These are phyloP conservation scores for Ammodytes dubius DNA, from an alignment of 2,113 vertebrate genomes.

Conservation along the genomic window DNA sequence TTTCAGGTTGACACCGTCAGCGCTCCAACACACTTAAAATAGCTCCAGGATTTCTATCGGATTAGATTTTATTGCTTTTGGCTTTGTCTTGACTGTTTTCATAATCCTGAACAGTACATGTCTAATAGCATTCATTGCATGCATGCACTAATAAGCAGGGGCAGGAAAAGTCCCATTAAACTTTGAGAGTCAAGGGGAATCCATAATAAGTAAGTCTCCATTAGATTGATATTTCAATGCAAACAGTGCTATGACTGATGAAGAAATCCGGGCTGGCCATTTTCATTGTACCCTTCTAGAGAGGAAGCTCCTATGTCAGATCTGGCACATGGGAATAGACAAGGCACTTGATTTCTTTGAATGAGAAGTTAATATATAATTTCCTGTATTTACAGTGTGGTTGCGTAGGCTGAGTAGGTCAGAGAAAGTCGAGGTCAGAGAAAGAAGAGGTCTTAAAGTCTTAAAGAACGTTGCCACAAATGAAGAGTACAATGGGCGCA, in stretches of 20 bases:
- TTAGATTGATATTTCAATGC: neutral
- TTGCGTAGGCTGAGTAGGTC: constrained; percentile 39
- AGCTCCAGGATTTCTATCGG: constrained; percentile 58
- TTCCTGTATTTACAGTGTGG: constrained; percentile 46
- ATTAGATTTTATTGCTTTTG: constrained; percentile 68
- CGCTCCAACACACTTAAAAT: constrained; percentile 21
- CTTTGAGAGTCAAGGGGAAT: constrained; percentile 9
- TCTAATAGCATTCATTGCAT: constrained; percentile 10
- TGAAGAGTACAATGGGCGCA: constrained; percentile 37
- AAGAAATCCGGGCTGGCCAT: neutral
- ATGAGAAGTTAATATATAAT: constrained; percentile 16
- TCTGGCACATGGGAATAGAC: constrained; percentile 8
- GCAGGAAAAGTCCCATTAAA: neutral
- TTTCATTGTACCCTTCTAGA: constrained; percentile 12
- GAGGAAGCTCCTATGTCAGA: constrained; percentile 21
- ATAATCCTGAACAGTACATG: constrained; percentile 9
- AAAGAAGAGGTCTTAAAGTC: neutral
- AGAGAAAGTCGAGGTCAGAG: constrained; percentile 1
- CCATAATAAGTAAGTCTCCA: neutral
- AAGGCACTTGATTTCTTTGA: constrained; percentile 9
- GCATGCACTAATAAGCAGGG: constrained; percentile 15
- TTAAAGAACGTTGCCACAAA: constrained; percentile 9
- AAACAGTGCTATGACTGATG: constrained; percentile 2
- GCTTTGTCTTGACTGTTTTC: constrained; percentile 23
- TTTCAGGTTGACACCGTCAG: constrained; percentile 45